phyloP scores from a whole-genome alignment of 2,113 vertebrate species.

The Syngnathus typhle region DNA sequence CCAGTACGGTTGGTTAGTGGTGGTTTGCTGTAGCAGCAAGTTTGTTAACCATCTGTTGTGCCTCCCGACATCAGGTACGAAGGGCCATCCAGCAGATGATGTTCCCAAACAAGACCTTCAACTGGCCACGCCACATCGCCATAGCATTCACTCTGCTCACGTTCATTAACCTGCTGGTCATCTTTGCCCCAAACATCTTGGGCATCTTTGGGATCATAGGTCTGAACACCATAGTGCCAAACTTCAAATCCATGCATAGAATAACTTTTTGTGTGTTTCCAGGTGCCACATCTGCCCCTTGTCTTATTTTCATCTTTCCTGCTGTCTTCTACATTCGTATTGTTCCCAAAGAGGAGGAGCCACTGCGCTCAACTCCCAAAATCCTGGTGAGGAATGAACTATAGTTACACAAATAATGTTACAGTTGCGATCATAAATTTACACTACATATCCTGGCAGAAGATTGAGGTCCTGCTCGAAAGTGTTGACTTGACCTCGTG shows the following conservation, averaged over 20 bases:
- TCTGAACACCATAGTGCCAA: conserved; percentile 35
- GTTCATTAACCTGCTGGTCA: conserved; percentile 90
- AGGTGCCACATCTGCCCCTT: conserved; percentile 97
- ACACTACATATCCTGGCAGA: too few species aligned
- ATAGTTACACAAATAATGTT: not conserved
- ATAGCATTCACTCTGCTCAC: conserved; percentile 83
- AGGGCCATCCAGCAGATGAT: conserved; percentile 94
- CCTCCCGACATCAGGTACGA: conserved; percentile 75
- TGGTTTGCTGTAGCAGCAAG: not conserved
- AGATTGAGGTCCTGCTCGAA: too few species aligned
- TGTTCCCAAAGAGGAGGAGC: conserved; percentile 89
- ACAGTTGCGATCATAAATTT: not conserved
- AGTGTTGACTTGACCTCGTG: too few species aligned
- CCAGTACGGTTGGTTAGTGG: not conserved
- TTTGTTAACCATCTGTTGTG: not conserved
- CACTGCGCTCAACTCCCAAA: conserved; percentile 81
- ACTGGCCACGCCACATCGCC: conserved; percentile 82
- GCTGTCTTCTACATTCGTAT: conserved; percentile 97
- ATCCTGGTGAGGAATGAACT: conserved; percentile 76
- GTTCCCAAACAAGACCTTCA: conserved; percentile 90
- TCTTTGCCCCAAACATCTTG: conserved; percentile 94
- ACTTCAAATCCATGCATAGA: not conserved
- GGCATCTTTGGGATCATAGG: conserved; percentile 97
- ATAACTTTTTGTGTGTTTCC: conserved; percentile 9
- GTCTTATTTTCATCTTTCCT: conserved; percentile 98